Evolutionary conservation across 2,797 vertebrate species (phyloP).

Genomic region (Sebastes matsubarae): DNA sequence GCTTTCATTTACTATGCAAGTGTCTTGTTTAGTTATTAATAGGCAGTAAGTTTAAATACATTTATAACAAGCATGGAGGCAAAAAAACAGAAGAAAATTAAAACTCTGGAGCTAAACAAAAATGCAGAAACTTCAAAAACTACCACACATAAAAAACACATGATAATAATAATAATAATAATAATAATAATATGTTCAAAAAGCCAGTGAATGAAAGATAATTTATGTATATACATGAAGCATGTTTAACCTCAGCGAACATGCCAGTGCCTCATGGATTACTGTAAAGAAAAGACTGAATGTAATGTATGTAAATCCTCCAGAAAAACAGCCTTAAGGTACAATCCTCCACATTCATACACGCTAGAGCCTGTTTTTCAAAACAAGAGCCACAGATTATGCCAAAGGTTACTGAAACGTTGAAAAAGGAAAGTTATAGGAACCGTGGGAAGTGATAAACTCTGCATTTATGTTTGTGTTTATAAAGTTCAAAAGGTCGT

Average conservation of each 20-base stretch:
- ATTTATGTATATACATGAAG: neutral
- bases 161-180: neutral
- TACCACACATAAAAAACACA: no score
- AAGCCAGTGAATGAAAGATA: neutral
- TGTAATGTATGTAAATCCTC: slow-evolving; percentile 31
- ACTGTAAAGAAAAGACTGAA: neutral
- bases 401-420: neutral
- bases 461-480: neutral
- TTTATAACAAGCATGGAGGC: neutral
- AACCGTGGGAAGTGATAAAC: neutral
- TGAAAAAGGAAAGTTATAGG: neutral
- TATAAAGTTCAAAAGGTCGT: neutral
- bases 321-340: slow-evolving; percentile 11
- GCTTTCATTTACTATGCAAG: neutral
- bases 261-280: neutral
- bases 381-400: neutral
- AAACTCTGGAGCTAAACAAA: neutral
- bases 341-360: slow-evolving; percentile 3
- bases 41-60: neutral
- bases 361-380: neutral
- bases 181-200: neutral
- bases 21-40: no score
- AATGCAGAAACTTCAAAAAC: neutral
- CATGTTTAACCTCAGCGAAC: neutral
- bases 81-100: no score